Conservation (phyloP, 2,797 vertebrate genomes). For the Clarias pachynema region DNA sequence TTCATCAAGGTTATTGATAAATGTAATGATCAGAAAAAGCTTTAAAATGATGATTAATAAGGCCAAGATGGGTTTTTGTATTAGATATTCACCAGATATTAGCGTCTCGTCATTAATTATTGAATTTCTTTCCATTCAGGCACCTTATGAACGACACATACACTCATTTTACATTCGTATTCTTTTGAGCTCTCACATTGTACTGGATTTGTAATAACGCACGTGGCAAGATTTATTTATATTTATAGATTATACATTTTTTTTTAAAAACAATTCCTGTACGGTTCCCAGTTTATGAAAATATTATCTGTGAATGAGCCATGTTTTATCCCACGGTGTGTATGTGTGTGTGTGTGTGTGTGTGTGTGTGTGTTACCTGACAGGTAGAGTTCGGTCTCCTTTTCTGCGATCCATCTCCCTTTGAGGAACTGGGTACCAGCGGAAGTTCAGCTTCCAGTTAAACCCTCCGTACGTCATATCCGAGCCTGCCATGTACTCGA, state of each 20-base stretch:
- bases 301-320: background rate
- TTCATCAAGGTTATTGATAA: background rate
- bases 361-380: slow-evolving; percentile 76
- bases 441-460: slow-evolving; percentile 98
- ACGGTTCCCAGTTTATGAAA: background rate
- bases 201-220: background rate
- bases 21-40: background rate
- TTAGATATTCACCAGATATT: background rate
- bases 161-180: background rate
- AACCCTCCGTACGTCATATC: slow-evolving; percentile 99
- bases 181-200: background rate
- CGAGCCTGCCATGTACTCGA: slow-evolving; percentile 98
- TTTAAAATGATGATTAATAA: background rate
- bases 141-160: background rate
- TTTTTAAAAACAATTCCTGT: too few relatives aligned
- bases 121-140: background rate
- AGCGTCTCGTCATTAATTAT: background rate
- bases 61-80: background rate
- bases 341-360: slow-evolving; percentile 5
- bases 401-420: slow-evolving; percentile 98
- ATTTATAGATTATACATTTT: too few relatives aligned
- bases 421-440: slow-evolving; percentile 97
- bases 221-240: background rate
- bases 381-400: slow-evolving; percentile 93
- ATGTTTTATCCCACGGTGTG: background rate